Conservation (phyloP, 1,140 invertebrate genomes). For the Anoplolepis gracilipes region DNA sequence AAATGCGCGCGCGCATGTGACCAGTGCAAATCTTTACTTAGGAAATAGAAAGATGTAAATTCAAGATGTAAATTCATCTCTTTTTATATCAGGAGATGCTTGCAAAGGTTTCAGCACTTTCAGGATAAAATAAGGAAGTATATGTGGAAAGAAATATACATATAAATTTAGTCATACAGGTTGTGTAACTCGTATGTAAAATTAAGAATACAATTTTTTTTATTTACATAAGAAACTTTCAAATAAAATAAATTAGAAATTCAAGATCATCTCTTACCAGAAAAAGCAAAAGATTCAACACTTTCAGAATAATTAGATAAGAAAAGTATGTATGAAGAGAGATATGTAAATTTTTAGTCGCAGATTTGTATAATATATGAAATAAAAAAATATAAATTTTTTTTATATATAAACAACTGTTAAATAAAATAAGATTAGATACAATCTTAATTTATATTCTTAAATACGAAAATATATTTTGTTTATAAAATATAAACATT, state of each 20-base stretch:
- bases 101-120: not conserved
- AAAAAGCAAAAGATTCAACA: not conserved
- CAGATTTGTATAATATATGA: not conserved
- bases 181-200: not conserved
- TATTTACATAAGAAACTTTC: not conserved
- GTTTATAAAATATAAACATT: too few relatives aligned
- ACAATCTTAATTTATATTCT: too few relatives aligned
- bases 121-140: not conserved
- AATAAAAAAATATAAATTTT: not conserved
- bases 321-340: not conserved
- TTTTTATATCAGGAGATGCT: not conserved
- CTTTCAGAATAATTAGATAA: not conserved
- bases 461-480: too few relatives aligned
- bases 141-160: not conserved
- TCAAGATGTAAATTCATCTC: not conserved
- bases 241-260: not conserved
- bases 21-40: not conserved
- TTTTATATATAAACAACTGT: not conserved
- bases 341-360: not conserved
- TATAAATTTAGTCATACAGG: not conserved
- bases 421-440: not conserved
- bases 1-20: conserved; percentile 10
- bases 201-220: not conserved
- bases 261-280: not conserved
- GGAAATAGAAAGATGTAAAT: not conserved